Base-by-base conservation (phyloP, 2,113 vertebrate species). In the Murina feae region DNA sequence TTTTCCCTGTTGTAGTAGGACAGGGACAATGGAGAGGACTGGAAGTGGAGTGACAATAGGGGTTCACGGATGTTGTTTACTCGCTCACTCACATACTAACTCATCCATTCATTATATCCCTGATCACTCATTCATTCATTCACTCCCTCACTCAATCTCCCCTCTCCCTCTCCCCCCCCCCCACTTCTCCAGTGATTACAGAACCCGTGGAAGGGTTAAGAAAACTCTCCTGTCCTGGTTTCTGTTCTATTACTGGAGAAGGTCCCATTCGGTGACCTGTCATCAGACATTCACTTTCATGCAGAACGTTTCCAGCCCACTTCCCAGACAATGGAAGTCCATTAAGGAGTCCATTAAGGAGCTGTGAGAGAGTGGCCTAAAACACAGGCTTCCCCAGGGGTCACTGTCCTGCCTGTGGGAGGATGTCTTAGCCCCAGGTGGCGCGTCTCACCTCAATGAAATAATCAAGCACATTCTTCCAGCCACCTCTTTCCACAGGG, bases 311-410 rank as follows among this genome's bases (percentile, higher is more conserved):
- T 72, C 39, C 75, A 17, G 16, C 71, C 25, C 47, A 25, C 28
- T 21, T 47, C 21, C 0, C 1, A 86, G 42, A 94, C 91, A 49
- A 74, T 3, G 18, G 14, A 65, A 83, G 21, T 60, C 93, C 65
- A 42, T 53, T 78, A 89, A 84, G 37, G 42, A 83, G 8, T 74
- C 81, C 76, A 51, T 84, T 79, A 85, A 80, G 35, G 44, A 79
- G 44, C 20, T 72, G 39, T 12, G 44, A 82, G 6, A 58, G 66
- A 75, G 16, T 23, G 28, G 66, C 85, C 58, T 39, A 21, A 74
- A 71, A 9, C 69, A 39, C 49, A 55, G 32, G 66, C 39, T 30
- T 89, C 75, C 88, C 76, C 13, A 18, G 39, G 32, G 44, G 32
- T 68, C 58, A 75, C 13, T 16, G 37, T 58, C 66, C 49, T 23